phyloP scores from a whole-genome alignment of 2,797 vertebrate genomes.

The Pampus argenteus region DNA sequence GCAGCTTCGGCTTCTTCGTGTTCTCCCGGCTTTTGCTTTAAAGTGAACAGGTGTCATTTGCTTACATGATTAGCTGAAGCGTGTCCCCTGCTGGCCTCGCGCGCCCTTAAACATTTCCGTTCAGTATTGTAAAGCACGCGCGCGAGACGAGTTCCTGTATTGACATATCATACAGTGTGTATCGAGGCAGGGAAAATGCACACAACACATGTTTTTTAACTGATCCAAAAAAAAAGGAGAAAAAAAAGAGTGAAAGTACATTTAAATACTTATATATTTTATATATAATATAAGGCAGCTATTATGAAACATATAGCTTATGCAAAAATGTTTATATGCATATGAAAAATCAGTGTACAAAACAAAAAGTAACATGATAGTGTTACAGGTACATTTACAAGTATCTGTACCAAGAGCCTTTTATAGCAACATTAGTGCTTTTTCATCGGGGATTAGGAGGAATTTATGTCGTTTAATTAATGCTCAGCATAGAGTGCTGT shows the following conservation, averaged over 20 bases:
- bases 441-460: slow-evolving; percentile 75
- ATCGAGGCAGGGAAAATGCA: neutral
- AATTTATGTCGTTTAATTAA: slow-evolving; percentile 84
- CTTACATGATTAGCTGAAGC: slow-evolving; percentile 60
- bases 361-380: neutral
- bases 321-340: neutral
- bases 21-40: slow-evolving; percentile 48
- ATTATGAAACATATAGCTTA: too few species aligned
- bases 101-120: slow-evolving; percentile 31
- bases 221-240: neutral
- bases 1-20: slow-evolving; percentile 1
- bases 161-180: accelerated
- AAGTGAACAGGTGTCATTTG: slow-evolving; percentile 81
- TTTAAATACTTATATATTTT: too few species aligned
- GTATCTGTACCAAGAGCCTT: slow-evolving; percentile 21
- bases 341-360: neutral
- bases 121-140: accelerated
- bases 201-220: neutral
- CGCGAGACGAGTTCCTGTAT: neutral
- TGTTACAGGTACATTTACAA: slow-evolving; percentile 9
- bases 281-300: too few species aligned
- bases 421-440: slow-evolving; percentile 54
- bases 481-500: slow-evolving; percentile 78
- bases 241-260: neutral
- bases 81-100: slow-evolving; percentile 48